Base-by-base conservation (phyloP, 2,888 invertebrate genomes). In the Sarcophaga variegata region DNA sequence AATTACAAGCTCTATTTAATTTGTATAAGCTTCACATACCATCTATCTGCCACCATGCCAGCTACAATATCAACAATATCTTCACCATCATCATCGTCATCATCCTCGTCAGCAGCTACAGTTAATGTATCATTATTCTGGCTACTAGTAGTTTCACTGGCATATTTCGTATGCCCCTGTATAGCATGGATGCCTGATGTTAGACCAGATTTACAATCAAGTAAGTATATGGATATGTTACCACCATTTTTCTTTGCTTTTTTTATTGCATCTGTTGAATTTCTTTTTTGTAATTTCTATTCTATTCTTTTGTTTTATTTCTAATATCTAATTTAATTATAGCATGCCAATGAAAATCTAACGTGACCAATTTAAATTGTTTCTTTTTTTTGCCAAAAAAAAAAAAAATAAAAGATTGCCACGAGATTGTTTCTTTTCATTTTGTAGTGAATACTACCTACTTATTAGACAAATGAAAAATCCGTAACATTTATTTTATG, bases 151-250 rank as follows among this genome's bases (percentile, higher is more conserved):
- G 82, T 87, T 87, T 87, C 79, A 84, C 67, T 87, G 76, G 84
- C 79, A 63, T 81, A 84, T 84, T 82, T 87, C 49, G 84, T 87
- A 82, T 79, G 79, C 81, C 81, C 79, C 79, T 76, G 79, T 47
- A 67, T 60, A 60, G 92, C 91, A 85, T 93, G 93, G 93, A 91
- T 92, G 90, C 93, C 93, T 88, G 93, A 93, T 90, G 90, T 93
- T 86, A 92, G 91, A 74, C 92, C 93, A 83, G 93, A 93, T 90
- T 89, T 91, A 88, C 91, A 91, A 89, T 91, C 91, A 77, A 92
- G 92, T 93, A 91, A 90, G 92, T 91, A 86, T 71, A 62, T 78
- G 69, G 60, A 37, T 54, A 69, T 70, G 20, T 37, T 62, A n/a
- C n/a, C 47, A 62, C 54, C 76, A 17, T 14, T 67, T 14, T 67